Conservation (phyloP, 2,888 invertebrate genomes). For the Spodoptera picta region DNA sequence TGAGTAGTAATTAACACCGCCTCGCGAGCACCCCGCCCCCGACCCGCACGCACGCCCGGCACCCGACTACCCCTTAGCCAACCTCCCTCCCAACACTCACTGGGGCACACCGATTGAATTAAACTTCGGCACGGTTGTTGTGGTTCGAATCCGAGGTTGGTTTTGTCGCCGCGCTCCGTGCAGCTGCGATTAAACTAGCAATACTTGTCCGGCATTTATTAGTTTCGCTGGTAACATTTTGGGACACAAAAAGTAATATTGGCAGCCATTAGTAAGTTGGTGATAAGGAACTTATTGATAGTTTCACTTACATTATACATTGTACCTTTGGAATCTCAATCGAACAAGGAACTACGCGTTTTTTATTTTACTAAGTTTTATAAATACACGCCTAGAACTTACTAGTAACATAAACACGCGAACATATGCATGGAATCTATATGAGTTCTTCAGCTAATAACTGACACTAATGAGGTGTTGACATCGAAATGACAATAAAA, state of each 20-base stretch:
- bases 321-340: too few species aligned
- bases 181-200: constrained; percentile 85
- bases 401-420: too few species aligned
- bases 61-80: constrained; percentile 43
- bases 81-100: constrained; percentile 66
- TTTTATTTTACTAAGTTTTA: too few species aligned
- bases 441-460: not conserved
- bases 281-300: constrained; percentile 23
- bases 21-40: constrained; percentile 65
- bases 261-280: constrained; percentile 23
- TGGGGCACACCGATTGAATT: constrained; percentile 87
- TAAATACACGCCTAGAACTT: too few species aligned
- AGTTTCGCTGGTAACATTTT: constrained; percentile 72
- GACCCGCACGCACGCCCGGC: constrained; percentile 48
- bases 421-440: too few species aligned
- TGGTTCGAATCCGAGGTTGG: constrained; percentile 83
- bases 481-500: constrained; percentile 41
- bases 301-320: not conserved
- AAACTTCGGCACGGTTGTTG: constrained; percentile 87
- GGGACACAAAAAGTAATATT: constrained; percentile 43
- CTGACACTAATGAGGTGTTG: constrained; percentile 34
- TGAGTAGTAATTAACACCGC: constrained; percentile 87
- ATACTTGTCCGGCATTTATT: constrained; percentile 84
- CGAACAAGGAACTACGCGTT: too few species aligned
- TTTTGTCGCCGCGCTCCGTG: constrained; percentile 84